These are phyloP conservation scores for Avahi laniger DNA, from an alignment of 2,797 vertebrate genomes.

Conservation along the genomic window DNA sequence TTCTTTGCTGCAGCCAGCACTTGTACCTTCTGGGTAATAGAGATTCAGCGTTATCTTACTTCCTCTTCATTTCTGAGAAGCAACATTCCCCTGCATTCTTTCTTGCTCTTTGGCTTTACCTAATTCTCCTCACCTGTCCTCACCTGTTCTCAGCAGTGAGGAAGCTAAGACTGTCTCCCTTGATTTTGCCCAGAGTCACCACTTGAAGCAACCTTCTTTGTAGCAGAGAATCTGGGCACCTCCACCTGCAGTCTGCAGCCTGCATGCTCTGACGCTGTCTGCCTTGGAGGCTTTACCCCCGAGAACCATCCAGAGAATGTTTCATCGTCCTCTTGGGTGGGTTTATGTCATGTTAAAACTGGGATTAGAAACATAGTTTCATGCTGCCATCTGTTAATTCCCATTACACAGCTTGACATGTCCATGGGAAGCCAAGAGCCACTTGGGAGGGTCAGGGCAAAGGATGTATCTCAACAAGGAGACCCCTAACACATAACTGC, in stretches of 20 bases:
- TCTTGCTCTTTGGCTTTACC: conserved; percentile 6
- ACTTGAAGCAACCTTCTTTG: not conserved
- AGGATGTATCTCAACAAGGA: not conserved
- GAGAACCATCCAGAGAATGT: not conserved
- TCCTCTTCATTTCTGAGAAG: conserved; percentile 63
- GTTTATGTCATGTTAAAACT: not conserved
- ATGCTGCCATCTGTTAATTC: not conserved
- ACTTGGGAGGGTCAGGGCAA: not conserved
- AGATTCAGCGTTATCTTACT: not conserved
- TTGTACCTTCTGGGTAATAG: conserved; percentile 34
- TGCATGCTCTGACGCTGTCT: not conserved
- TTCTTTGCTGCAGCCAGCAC: conserved; percentile 51
- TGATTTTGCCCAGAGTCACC: not conserved
- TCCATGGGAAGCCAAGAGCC: not conserved
- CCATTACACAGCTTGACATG: not conserved
- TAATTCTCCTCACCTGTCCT: not conserved
- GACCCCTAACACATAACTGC: not conserved
- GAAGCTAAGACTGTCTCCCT: not conserved
- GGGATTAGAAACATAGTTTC: not conserved
- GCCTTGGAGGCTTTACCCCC: not conserved
- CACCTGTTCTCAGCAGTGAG: not conserved
- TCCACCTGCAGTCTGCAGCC: not conserved
- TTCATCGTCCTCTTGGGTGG: not conserved
- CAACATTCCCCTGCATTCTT: conserved; percentile 24
- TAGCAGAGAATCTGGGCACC: not conserved